Percentiles rank a stretch among this genome's conserved stretches.
Conservation (phyloP, 2,888 invertebrate genomes). For the Nomada ruficornis region DNA sequence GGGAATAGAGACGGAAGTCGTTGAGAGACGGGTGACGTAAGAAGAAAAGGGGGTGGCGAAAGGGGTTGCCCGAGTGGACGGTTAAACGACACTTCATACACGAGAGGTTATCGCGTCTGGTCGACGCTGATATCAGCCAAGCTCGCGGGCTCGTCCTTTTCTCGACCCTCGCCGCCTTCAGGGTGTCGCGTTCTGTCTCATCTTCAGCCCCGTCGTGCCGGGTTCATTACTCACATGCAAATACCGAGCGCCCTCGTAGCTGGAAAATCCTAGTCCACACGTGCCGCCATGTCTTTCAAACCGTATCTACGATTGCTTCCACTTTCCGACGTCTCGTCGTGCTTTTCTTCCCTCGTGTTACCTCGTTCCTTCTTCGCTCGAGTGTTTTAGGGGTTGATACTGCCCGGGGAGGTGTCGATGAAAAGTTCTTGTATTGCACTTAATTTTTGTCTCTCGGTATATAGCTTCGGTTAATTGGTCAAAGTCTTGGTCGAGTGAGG, state of each 20-base stretch:
- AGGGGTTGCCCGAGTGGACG: slow-evolving; percentile 57
- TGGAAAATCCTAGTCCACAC: slow-evolving; percentile 33
- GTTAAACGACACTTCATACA: slow-evolving; percentile 76
- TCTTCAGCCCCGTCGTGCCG: slow-evolving; percentile 63
- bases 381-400: not conserved
- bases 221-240: slow-evolving; percentile 75
- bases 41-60: slow-evolving; percentile 31
- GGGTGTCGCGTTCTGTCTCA: slow-evolving; percentile 55
- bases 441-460: too few relatives aligned
- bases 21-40: slow-evolving; percentile 43
- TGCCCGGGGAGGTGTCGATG: too few relatives aligned
- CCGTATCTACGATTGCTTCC: slow-evolving; percentile 24
- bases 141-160: slow-evolving; percentile 45
- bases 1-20: slow-evolving; percentile 19
- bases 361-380: not conserved
- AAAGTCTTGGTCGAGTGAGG: too few relatives aligned
- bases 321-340: slow-evolving; percentile 7
- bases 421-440: too few relatives aligned
- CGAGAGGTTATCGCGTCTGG: slow-evolving; percentile 77
- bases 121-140: slow-evolving; percentile 72
- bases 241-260: slow-evolving; percentile 42
- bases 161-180: slow-evolving; percentile 48
- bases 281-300: slow-evolving; percentile 29
- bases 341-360: not conserved
- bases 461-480: too few relatives aligned